Conservation (phyloP, 2,113 vertebrate genomes). For the Lota lota region DNA sequence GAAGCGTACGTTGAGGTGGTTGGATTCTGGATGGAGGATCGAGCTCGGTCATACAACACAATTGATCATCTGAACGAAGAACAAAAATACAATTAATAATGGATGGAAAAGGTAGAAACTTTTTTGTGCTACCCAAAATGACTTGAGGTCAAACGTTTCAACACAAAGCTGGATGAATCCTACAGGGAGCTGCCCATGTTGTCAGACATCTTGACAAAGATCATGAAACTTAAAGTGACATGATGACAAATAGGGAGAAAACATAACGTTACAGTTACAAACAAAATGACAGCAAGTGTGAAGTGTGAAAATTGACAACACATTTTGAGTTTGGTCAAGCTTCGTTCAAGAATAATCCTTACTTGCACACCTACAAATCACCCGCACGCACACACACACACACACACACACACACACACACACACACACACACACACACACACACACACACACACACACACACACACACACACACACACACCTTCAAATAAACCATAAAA, state of each 20-base stretch:
- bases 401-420: slow-evolving; percentile 25
- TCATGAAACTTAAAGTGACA: slow-evolving; percentile 8
- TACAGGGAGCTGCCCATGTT: neutral
- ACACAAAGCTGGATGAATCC: neutral
- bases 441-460: slow-evolving; percentile 38
- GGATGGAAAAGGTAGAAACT: too few species aligned
- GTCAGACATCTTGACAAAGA: neutral
- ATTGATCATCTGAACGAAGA: too few species aligned
- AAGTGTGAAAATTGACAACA: slow-evolving; percentile 32
- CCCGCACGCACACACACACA: slow-evolving; percentile 20
- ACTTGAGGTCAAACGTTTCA: neutral
- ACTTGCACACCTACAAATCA: slow-evolving; percentile 35
- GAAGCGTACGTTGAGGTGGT: neutral
- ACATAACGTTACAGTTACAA: neutral
- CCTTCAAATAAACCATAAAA: neutral
- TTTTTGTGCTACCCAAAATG: neutral
- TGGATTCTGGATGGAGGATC: too few species aligned
- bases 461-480: slow-evolving; percentile 20
- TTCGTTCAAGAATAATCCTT: slow-evolving; percentile 61
- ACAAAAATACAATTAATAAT: too few species aligned
- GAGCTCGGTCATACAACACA: too few species aligned
- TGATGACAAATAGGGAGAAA: slow-evolving; percentile 3
- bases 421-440: slow-evolving; percentile 31
- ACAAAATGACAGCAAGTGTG: slow-evolving; percentile 5
- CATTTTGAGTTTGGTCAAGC: slow-evolving; percentile 61